Evolutionary conservation across 2,797 vertebrate genomes (phyloP).

Genomic region (Brachymystax lenok): DNA sequence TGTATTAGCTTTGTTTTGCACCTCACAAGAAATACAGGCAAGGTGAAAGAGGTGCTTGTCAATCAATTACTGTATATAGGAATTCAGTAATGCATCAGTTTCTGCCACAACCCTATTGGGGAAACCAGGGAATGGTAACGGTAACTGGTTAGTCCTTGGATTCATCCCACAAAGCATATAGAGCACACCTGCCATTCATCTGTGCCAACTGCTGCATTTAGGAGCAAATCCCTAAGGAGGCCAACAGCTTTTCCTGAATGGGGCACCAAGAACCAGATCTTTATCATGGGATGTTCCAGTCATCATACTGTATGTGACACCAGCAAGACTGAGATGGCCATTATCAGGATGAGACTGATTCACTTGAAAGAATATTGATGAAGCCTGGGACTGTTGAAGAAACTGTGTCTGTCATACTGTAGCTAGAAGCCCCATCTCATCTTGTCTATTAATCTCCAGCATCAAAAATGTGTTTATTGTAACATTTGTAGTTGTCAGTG

Average conservation of each 20-base stretch:
- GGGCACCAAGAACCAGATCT: constrained; percentile 16
- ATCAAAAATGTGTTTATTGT: constrained; percentile 66
- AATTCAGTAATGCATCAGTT: neutral
- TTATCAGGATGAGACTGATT: constrained; percentile 3
- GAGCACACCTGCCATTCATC: neutral
- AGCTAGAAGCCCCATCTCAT: constrained; percentile 48
- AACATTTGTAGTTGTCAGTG: constrained; percentile 65
- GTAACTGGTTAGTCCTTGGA: neutral
- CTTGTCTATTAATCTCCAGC: constrained; percentile 59
- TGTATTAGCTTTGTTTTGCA: no score
- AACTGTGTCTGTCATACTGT: constrained; percentile 37
- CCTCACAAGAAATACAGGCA: constrained; percentile 47
- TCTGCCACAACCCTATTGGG: constrained; percentile 48
- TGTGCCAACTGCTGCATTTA: constrained; percentile 31
- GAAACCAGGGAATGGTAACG: constrained; percentile 34
- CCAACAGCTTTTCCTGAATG: neutral
- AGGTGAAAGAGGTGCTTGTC: constrained; percentile 34
- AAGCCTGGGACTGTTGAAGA: neutral
- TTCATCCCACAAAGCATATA: constrained; percentile 3
- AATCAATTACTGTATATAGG: neutral
- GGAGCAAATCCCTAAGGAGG: constrained; percentile 26
- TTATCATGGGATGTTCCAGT: constrained; percentile 22
- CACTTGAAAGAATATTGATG: constrained; percentile 9
- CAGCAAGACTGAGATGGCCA: neutral
- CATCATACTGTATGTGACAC: constrained; percentile 15